Base-by-base conservation (phyloP, 2,888 invertebrate genomes). In the Aphidoletes aphidimyza region DNA sequence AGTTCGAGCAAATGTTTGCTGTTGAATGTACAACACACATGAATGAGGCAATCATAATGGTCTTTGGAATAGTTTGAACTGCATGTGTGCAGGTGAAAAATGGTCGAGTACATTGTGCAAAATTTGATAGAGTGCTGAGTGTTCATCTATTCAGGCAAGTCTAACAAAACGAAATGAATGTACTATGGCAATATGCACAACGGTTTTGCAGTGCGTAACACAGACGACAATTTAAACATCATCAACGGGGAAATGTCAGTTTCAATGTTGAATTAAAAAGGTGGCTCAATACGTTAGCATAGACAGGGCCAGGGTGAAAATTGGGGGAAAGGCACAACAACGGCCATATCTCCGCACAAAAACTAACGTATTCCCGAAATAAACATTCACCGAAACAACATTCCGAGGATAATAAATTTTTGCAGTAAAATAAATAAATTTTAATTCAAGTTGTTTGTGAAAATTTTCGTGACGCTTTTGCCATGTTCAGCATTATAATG, bases 81-180 rank as follows among this genome's bases (percentile, higher is more conserved):
- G 69, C 69, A 81, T 81, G 81, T 39, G 39, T 81, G 81, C n/a
- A 37, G 81, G 81, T 81, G 81, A 81, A 81, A 81, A 81, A 81
- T 81, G 5, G 39, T 39, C 81, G 0, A 30, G 69, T 22, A 8
- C 47, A 54, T 11, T 69, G 26, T 3, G 17, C 34, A 78, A 59
- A n/a, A 37, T 81, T 81, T 39, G n/a, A 81, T 81, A 39, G 14
- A 30, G 26, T 8, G 54, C n/a, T 19, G 6, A 0, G 39, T 37
- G 37, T 37, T 37, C 22, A 81, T 37, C 30, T 34, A 78, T 14
- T 78, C 34, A 36, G 3, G 19, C 36, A 30, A 78, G 26, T 22
- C 19, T 34, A 78, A 78, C 59, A 30, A 59, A 8, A 26, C 5
- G 6, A 59, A 59, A 17, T 17, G 17, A 14, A 2, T 17, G 47